These are phyloP conservation scores for Corythaeola cristata DNA, from an alignment of 2,113 vertebrate species.

Conservation along the genomic window DNA sequence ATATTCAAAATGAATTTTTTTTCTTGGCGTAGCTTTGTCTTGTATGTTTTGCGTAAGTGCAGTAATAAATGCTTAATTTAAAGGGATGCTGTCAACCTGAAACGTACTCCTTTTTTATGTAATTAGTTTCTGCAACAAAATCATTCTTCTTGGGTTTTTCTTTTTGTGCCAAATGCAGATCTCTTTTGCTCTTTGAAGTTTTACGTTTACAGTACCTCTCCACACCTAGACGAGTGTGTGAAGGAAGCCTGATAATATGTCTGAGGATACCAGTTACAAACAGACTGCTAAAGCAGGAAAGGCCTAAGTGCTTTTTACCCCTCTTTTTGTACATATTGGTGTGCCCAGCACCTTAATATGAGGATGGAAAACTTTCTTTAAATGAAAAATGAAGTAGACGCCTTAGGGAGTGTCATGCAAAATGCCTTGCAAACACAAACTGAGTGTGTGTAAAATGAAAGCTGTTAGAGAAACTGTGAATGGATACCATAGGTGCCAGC, in stretches of 20 bases:
- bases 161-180: background rate
- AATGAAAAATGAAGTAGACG: background rate
- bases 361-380: background rate
- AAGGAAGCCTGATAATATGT: background rate
- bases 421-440: background rate
- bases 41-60: background rate
- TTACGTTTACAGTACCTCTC: background rate
- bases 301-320: background rate
- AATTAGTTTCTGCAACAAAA: background rate
- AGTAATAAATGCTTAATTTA: background rate
- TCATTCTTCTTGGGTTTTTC: background rate
- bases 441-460: background rate
- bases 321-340: background rate
- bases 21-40: background rate
- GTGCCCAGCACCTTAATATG: background rate
- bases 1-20: background rate
- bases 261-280: background rate
- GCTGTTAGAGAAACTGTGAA: background rate
- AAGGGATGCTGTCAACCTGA: background rate
- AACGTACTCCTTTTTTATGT: background rate
- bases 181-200: background rate
- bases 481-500: background rate
- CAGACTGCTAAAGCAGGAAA: background rate
- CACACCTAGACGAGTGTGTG: background rate
- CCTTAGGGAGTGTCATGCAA: background rate